phyloP scores from a whole-genome alignment of 2,797 vertebrate species.

The Holocentrus rufus region DNA sequence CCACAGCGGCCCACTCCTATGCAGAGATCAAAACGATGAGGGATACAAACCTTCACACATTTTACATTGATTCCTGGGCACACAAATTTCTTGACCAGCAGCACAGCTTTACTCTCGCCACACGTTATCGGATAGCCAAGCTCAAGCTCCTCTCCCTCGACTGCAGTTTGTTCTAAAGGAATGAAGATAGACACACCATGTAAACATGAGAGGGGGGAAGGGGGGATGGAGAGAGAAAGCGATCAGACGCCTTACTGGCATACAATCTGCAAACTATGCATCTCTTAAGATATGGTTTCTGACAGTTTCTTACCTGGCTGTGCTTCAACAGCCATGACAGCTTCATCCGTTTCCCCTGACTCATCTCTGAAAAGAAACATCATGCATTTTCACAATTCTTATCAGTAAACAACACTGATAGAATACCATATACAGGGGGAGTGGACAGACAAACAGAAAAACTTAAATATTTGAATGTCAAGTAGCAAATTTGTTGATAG shows the following conservation, averaged over 20 bases:
- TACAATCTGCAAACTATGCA: neutral
- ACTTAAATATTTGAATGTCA: too few species aligned
- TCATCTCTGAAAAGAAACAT: conserved; percentile 84
- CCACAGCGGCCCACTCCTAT: too few species aligned
- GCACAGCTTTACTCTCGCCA: conserved; percentile 94
- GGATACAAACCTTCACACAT: conserved; percentile 92
- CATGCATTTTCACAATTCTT: neutral
- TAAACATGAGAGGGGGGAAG: neutral
- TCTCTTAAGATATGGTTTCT: too few species aligned
- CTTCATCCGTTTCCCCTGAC: conserved; percentile 85
- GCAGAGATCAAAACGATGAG: too few species aligned
- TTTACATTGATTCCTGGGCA: conserved; percentile 99
- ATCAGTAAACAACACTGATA: too few species aligned
- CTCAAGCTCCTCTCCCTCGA: conserved; percentile 84
- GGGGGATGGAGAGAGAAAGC: neutral
- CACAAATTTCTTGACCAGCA: conserved; percentile 98
- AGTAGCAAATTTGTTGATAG: too few species aligned
- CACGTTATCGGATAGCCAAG: conserved; percentile 96
- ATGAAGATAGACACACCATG: neutral
- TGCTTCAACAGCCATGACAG: conserved; percentile 89
- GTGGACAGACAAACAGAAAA: too few species aligned
- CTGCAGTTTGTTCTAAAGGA: conserved; percentile 62
- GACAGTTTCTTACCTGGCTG: conserved; percentile 78
- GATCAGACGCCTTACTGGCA: neutral
- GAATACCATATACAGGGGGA: too few species aligned